phyloP scores from a whole-genome alignment of 2,113 vertebrate species.

The Rhea americana region DNA sequence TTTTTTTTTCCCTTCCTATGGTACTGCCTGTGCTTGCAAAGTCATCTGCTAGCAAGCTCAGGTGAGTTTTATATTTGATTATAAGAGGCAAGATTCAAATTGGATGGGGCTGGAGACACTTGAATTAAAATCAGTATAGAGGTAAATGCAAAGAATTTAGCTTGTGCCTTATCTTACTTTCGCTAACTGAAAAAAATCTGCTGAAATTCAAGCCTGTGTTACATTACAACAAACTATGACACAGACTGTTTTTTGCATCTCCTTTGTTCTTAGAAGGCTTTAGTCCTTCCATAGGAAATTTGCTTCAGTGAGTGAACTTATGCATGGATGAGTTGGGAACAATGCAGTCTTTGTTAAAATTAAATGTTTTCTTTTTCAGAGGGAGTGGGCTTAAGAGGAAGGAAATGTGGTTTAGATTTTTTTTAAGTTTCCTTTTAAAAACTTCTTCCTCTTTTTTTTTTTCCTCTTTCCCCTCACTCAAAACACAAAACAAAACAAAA shows the following conservation, averaged over 20 bases:
- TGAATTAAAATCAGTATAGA: not conserved
- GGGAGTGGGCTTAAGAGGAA: slow-evolving; percentile 53
- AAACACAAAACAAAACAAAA: not conserved
- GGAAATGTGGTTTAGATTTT: slow-evolving; percentile 41
- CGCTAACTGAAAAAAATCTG: not conserved
- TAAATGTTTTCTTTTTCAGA: not conserved
- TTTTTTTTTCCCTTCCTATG: not conserved
- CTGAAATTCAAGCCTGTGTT: not conserved
- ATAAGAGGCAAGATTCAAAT: not conserved
- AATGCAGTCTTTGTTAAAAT: slow-evolving; percentile 42
- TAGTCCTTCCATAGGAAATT: slow-evolving; percentile 27
- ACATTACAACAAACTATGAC: not conserved
- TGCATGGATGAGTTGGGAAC: slow-evolving; percentile 40
- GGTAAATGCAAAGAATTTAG: not conserved
- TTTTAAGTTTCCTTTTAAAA: slow-evolving; percentile 20
- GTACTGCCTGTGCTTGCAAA: not conserved
- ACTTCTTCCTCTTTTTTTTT: slow-evolving; percentile 20
- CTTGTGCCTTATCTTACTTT: not conserved
- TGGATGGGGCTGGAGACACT: not conserved
- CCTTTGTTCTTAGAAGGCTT: slow-evolving; percentile 1
- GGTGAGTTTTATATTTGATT: not conserved
- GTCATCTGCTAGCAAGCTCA: not conserved
- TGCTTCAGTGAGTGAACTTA: slow-evolving; percentile 13
- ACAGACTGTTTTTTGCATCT: not conserved
- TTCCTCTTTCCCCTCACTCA: not conserved